These are phyloP conservation scores for Episyrphus balteatus DNA, from an alignment of 1,140 invertebrate species.

Conservation along the genomic window DNA sequence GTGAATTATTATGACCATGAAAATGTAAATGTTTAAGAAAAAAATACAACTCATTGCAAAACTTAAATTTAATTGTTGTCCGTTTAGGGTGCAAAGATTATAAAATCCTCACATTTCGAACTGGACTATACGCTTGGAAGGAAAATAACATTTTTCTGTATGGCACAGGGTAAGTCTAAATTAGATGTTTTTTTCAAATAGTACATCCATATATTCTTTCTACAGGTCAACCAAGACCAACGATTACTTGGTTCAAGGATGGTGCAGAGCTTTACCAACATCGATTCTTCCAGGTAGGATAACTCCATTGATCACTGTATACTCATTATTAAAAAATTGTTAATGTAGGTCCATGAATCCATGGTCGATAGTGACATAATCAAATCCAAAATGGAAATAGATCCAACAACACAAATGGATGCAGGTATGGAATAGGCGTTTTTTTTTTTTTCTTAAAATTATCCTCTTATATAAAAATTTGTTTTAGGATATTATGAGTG, in stretches of 20 bases:
- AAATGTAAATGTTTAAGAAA: slow-evolving; percentile 44
- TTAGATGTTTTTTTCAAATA: background rate
- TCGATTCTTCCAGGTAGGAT: slow-evolving; percentile 66
- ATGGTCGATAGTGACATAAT: slow-evolving; percentile 61
- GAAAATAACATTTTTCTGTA: slow-evolving; percentile 84
- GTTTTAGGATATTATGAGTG: slow-evolving; percentile 61
- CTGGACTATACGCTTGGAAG: slow-evolving; percentile 84
- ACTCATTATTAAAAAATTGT: background rate
- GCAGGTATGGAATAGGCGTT: slow-evolving; percentile 52
- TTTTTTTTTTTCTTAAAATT: background rate
- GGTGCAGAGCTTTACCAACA: slow-evolving; percentile 80
- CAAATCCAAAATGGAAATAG: slow-evolving; percentile 88
- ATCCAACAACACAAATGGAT: slow-evolving; percentile 87
- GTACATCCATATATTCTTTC: background rate
- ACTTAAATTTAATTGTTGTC: background rate
- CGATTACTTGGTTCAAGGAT: slow-evolving; percentile 89
- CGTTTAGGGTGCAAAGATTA: slow-evolving; percentile 75
- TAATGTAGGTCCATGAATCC: slow-evolving; percentile 71
- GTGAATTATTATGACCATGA: slow-evolving; percentile 60
- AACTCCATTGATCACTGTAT: slow-evolving; percentile 22
- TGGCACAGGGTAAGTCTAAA: slow-evolving; percentile 53
- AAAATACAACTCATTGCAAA: background rate
- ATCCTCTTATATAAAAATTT: background rate
- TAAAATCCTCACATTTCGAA: slow-evolving; percentile 81
- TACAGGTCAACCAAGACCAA: slow-evolving; percentile 55